These are phyloP conservation scores for Andrena praecox DNA, from an alignment of 2,888 invertebrate genomes.

Conservation along the genomic window DNA sequence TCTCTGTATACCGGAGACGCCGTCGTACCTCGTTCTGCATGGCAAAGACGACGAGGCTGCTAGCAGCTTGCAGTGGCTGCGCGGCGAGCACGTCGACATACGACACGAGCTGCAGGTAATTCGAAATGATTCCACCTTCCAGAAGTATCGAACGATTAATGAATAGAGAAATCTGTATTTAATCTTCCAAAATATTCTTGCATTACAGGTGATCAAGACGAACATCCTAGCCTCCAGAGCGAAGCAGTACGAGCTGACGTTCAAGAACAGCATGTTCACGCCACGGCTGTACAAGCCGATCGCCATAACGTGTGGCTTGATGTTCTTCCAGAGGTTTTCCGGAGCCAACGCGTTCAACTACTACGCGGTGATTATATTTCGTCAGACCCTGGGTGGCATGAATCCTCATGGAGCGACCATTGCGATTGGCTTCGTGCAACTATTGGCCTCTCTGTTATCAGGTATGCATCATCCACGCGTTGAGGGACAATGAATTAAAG, in stretches of 20 bases:
- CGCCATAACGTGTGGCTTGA: constrained; percentile 93
- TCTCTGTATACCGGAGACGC: constrained; percentile 94
- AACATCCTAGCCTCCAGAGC: constrained; percentile 83
- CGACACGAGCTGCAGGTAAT: constrained; percentile 88
- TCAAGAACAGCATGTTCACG: constrained; percentile 81
- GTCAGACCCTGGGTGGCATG: constrained; percentile 92
- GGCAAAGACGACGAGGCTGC: constrained; percentile 91
- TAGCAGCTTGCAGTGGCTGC: constrained; percentile 91
- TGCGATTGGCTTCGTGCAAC: constrained; percentile 93
- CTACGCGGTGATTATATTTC: constrained; percentile 94
- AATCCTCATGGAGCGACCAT: constrained; percentile 94
- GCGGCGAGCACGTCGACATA: constrained; percentile 93
- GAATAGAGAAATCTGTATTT: too few relatives aligned
- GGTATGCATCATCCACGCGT: constrained; percentile 81
- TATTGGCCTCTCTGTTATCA: constrained; percentile 93
- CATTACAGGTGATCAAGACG: constrained; percentile 81
- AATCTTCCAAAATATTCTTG: neutral
- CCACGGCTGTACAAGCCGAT: constrained; percentile 89
- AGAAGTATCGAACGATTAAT: neutral
- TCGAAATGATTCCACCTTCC: neutral
- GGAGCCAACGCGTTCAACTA: constrained; percentile 94
- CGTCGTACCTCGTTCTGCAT: constrained; percentile 92
- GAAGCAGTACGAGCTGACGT: constrained; percentile 82
- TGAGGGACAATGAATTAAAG: neutral
- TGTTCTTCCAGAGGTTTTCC: constrained; percentile 95